Percentiles rank a stretch among this genome's conserved stretches.
Conservation (phyloP, 2,113 vertebrate species). For the Poeciliopsis turrubarensis region DNA sequence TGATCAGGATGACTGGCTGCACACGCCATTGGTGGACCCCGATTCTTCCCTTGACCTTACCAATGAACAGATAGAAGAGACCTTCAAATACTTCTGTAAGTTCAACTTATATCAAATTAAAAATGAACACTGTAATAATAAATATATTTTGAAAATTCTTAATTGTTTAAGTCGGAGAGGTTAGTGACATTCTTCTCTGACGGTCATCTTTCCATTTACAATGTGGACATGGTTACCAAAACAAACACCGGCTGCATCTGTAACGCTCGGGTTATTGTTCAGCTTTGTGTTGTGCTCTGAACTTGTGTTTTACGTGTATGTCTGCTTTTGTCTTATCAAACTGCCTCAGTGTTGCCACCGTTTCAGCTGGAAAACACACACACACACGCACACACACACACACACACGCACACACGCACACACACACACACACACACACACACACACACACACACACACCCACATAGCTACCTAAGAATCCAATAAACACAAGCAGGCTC, state of each 20-base stretch:
- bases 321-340: conserved; percentile 35
- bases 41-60: conserved; percentile 90
- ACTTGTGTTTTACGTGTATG: not conserved
- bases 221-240: conserved; percentile 56
- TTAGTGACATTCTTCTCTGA: not conserved
- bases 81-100: conserved; percentile 98
- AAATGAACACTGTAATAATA: too few relatives aligned
- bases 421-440: too few relatives aligned
- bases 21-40: conserved; percentile 92
- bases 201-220: conserved; percentile 2
- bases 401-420: not conserved
- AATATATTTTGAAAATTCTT: not conserved
- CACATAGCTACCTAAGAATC: not conserved
- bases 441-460: not conserved
- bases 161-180: not conserved
- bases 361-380: conserved; percentile 7
- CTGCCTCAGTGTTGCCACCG: conserved; percentile 18
- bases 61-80: conserved; percentile 96
- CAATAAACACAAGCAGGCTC: conserved; percentile 8
- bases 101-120: conserved; percentile 32
- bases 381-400: too few relatives aligned
- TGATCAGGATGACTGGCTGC: conserved; percentile 98
- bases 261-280: conserved; percentile 10
- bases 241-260: conserved; percentile 46
- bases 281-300: conserved; percentile 3